phyloP scores from a whole-genome alignment of 2,888 invertebrate species.

The Halictus quadricinctus region DNA sequence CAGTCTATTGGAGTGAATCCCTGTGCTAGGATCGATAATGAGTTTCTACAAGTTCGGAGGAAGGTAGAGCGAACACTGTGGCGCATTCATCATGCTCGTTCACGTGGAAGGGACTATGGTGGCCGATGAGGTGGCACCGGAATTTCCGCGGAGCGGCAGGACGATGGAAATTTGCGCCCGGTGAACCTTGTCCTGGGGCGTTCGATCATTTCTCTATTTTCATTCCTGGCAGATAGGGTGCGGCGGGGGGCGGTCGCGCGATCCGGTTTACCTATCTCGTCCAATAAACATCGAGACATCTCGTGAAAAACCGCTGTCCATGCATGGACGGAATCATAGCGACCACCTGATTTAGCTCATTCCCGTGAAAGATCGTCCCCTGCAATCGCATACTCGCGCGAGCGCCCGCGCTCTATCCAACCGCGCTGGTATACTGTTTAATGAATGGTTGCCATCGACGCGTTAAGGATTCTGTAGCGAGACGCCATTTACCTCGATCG shows the following conservation, averaged over 20 bases:
- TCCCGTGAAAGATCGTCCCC: conserved; percentile 37
- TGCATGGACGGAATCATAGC: conserved; percentile 17
- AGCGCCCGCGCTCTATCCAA: too few species aligned
- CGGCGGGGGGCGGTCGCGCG: conserved; percentile 72
- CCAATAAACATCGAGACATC: conserved; percentile 79
- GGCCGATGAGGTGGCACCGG: conserved; percentile 4
- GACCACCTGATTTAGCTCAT: conserved; percentile 30
- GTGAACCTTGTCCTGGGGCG: conserved; percentile 60
- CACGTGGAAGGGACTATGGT: not conserved
- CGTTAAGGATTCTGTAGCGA: conserved; percentile 29
- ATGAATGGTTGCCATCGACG: conserved; percentile 46
- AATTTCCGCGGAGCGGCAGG: conserved; percentile 32
- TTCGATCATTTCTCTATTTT: conserved; percentile 76
- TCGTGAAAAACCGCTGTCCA: conserved; percentile 55
- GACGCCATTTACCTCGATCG: conserved; percentile 26
- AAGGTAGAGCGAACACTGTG: not conserved
- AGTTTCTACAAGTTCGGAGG: not conserved
- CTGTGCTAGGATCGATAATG: not conserved
- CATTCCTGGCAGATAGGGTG: conserved; percentile 76
- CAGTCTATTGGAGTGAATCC: not conserved
- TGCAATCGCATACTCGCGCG: not conserved
- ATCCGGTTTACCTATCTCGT: conserved; percentile 81
- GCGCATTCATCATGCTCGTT: not conserved
- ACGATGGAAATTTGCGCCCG: conserved; percentile 65
- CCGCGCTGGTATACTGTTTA: conserved; percentile 9